Base-by-base conservation (phyloP, 2,113 vertebrate species). In the Plotosus lineatus region DNA sequence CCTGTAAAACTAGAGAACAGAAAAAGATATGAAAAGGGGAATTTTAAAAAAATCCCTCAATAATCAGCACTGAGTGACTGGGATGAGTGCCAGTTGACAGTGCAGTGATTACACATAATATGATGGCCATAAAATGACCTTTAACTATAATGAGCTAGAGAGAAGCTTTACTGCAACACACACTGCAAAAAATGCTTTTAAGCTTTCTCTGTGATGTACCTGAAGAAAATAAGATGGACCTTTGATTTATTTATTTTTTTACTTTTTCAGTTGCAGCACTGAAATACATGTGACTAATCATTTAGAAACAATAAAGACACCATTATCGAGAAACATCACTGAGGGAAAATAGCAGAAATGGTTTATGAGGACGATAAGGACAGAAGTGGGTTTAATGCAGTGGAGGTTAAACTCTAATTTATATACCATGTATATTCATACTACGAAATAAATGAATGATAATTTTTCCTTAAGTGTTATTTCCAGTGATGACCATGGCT, bases 31-130 rank as follows among this genome's bases (percentile, higher is more conserved):
- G 48, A 61, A 68, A 58, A 61, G 50, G 85, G 66, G 48, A 66
- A 60, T n/a, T n/a, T n/a, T n/a, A 44, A 65, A 55, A 79, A 84
- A 83, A 82, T 77, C 40, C 15, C 36, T 48, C 36, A 60, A n/a
- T n/a, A n/a, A n/a, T 11, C 75, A 68, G 61, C 79, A 79, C 50
- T 74, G 55, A 84, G 46, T 38, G 63, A n/a, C 38, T 63, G 38
- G 53, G 73, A 80, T 15, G 63, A 48, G 58, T 48, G 44, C 71
- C 40, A 48, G 33, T 44, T 50, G 23, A 66, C 72, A 81, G 79
- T 31, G 31, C 38, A 26, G 58, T 68, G 28, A 44, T 68, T 77
- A 77, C 50, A 75, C 36, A 40, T 44, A 82, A 85, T 79, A 55
- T 71, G 69, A 72, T 28, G 33, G 55, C 69, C 73, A 82, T 82